Conservation (phyloP, 2,797 vertebrate species). For the Monodelphis domestica region DNA sequence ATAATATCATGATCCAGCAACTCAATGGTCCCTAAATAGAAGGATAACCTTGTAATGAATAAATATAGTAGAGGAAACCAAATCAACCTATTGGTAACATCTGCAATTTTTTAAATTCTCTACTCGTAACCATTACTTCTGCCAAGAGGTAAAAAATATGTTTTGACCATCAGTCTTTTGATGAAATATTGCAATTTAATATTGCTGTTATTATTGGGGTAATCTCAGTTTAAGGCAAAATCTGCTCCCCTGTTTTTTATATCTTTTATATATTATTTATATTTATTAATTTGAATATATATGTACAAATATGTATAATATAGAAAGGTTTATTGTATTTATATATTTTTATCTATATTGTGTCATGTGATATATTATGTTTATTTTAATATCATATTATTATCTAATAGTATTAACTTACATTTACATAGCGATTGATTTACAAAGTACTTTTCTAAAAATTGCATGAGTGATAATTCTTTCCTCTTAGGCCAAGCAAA, state of each 20-base stretch:
- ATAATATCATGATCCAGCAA: not conserved
- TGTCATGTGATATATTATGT: too few species aligned
- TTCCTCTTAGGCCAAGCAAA: not conserved
- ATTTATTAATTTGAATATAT: too few species aligned
- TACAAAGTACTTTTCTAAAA: not conserved
- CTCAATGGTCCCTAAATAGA: not conserved
- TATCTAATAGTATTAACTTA: not conserved
- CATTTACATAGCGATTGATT: not conserved
- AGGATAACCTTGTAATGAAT: not conserved
- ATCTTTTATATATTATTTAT: not conserved
- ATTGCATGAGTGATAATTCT: not conserved
- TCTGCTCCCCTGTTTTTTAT: conserved; percentile 59
- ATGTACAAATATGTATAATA: too few species aligned
- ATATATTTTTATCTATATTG: too few species aligned
- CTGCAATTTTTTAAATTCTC: not conserved
- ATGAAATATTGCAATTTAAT: not conserved
- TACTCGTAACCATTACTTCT: not conserved
- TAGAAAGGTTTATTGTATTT: too few species aligned
- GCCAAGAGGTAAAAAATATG: not conserved
- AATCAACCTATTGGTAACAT: not conserved
- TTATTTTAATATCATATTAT: too few species aligned
- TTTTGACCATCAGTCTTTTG: not conserved
- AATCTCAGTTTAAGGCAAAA: not conserved
- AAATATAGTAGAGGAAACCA: not conserved
- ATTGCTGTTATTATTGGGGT: not conserved